These are phyloP conservation scores for Rhadina sibilatrix DNA, from an alignment of 2,113 vertebrate species.

Conservation along the genomic window DNA sequence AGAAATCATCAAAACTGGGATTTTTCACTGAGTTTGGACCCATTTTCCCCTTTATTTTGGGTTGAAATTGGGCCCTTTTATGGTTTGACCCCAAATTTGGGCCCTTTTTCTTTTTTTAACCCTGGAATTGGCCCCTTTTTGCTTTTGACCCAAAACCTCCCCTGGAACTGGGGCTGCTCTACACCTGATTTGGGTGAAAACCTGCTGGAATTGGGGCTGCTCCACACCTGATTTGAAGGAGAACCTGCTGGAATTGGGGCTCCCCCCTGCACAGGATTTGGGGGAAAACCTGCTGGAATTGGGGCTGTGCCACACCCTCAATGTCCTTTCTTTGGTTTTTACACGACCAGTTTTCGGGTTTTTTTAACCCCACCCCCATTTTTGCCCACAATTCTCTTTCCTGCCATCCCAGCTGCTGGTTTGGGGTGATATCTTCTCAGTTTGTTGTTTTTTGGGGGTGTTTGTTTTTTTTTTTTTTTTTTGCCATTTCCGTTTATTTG, in stretches of 20 bases:
- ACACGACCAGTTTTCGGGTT: fast-evolving
- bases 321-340: not conserved
- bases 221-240: too few species aligned
- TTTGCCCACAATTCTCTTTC: not conserved
- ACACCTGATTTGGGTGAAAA: not conserved
- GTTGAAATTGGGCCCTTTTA: not conserved
- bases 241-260: not conserved
- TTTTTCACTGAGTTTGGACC: fast-evolving
- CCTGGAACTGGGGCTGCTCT: not conserved
- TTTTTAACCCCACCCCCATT: not conserved
- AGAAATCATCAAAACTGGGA: fast-evolving
- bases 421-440: not conserved
- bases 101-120: too few species aligned
- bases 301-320: not conserved
- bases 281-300: not conserved
- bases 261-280: not conserved
- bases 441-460: too few species aligned
- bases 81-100: not conserved
- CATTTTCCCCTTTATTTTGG: not conserved
- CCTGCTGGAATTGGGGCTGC: not conserved
- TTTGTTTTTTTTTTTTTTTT: too few species aligned
- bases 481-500: not conserved
- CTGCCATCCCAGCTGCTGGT: fast-evolving
- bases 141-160: not conserved
- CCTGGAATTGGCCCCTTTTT: not conserved